Conservation (phyloP, 2,888 invertebrate species). For the Microctonus aethiopoides region DNA sequence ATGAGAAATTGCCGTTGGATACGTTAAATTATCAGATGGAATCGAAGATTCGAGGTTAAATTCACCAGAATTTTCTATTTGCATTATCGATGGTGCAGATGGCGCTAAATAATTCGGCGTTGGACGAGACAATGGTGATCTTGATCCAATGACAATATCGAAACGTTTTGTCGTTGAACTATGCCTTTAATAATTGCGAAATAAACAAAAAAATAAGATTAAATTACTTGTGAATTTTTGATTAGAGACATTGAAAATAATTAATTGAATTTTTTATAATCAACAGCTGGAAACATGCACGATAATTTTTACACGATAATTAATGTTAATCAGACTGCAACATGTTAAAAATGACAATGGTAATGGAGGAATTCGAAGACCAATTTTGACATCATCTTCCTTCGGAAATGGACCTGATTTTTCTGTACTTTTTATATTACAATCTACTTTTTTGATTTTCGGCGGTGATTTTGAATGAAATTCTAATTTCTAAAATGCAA, state of each 20-base stretch:
- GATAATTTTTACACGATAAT: slow-evolving; percentile 75
- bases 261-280: slow-evolving; percentile 19
- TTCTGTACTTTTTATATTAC: slow-evolving; percentile 71
- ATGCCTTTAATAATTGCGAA: slow-evolving; percentile 65
- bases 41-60: background rate
- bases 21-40: background rate
- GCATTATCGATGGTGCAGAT: background rate
- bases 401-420: slow-evolving; percentile 72
- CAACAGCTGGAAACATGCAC: slow-evolving; percentile 40
- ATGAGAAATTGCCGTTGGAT: background rate
- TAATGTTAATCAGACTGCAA: slow-evolving; percentile 78
- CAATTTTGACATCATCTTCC: slow-evolving; percentile 71
- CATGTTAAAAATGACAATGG: slow-evolving; percentile 80
- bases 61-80: background rate
- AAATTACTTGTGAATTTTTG: background rate
- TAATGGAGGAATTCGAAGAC: slow-evolving; percentile 75
- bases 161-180: slow-evolving; percentile 73
- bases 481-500: slow-evolving; percentile 67
- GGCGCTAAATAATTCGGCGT: background rate
- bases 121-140: background rate
- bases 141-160: slow-evolving; percentile 74
- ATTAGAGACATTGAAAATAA: slow-evolving; percentile 10
- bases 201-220: background rate
- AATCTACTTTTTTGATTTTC: slow-evolving; percentile 69
- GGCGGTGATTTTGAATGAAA: slow-evolving; percentile 73